These are phyloP conservation scores for roundworm (Caenorhabditis elegans) DNA, from an alignment of 1,140 invertebrate genomes.

Conservation along the genomic window DNA sequence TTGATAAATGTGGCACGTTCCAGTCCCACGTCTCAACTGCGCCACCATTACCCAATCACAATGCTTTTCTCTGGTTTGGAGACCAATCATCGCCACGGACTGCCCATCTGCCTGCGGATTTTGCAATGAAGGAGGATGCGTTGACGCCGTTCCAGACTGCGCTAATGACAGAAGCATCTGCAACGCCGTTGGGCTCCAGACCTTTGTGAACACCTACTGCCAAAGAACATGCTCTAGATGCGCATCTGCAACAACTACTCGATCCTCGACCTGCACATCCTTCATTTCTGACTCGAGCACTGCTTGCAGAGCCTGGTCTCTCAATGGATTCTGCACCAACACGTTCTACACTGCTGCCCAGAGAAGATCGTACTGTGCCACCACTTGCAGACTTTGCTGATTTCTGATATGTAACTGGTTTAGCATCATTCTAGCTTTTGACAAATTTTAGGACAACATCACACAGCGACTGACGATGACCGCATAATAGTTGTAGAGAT, in stretches of 20 bases:
- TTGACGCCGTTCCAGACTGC: neutral
- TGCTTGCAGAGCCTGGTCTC: neutral
- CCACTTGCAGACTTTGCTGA: neutral
- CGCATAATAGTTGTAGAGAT: too few species aligned
- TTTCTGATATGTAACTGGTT: too few species aligned
- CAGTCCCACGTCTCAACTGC: slow-evolving; percentile 25
- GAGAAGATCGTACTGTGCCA: neutral
- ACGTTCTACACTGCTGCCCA: slow-evolving; percentile 18
- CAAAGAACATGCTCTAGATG: neutral
- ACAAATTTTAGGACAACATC: too few species aligned
- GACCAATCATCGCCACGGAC: neutral
- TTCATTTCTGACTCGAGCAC: neutral
- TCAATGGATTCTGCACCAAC: slow-evolving; percentile 23
- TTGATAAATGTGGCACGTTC: too few species aligned
- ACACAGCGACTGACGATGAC: too few species aligned
- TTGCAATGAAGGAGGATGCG: neutral
- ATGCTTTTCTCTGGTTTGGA: neutral
- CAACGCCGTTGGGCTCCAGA: neutral
- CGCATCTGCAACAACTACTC: neutral
- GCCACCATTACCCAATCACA: neutral
- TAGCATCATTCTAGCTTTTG: too few species aligned
- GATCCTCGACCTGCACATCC: neutral
- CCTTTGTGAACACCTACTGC: slow-evolving; percentile 1
- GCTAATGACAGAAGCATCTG: neutral
- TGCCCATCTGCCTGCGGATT: slow-evolving; percentile 18